Evolutionary conservation across 1,140 invertebrate species (phyloP).

Genomic region (Scylla paramamosain): DNA sequence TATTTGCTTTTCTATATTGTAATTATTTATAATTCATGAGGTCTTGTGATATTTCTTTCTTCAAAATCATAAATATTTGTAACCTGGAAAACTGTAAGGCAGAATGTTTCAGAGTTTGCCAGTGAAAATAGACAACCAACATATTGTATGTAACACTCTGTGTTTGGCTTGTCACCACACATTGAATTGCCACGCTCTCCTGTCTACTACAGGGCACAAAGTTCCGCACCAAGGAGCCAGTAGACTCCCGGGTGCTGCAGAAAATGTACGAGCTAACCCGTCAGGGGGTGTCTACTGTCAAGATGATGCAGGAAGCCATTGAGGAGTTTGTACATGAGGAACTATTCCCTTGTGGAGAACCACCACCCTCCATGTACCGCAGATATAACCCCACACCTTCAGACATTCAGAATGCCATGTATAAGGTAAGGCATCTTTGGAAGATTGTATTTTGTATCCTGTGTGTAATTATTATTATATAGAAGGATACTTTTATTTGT

Average conservation of each 20-base stretch:
- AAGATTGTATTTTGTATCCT: background rate
- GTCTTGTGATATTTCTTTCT: no score
- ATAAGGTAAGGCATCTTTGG: constrained; percentile 55
- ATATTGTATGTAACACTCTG: background rate
- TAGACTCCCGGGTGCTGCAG: constrained; percentile 66
- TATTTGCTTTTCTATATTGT: background rate
- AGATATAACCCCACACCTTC: constrained; percentile 72
- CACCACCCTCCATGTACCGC: constrained; percentile 73
- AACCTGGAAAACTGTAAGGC: no score
- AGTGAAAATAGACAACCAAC: no score
- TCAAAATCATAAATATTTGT: no score
- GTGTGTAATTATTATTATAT: no score
- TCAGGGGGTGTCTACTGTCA: constrained; percentile 55
- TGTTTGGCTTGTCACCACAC: background rate
- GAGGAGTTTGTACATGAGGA: constrained; percentile 62
- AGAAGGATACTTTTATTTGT: no score
- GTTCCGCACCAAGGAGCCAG: constrained; percentile 71
- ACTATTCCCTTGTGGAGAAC: constrained; percentile 57
- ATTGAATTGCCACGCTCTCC: background rate
- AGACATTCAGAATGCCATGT: constrained; percentile 76
- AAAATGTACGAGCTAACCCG: constrained; percentile 73
- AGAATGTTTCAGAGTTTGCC: no score
- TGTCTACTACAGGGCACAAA: constrained; percentile 52
- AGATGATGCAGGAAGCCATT: constrained; percentile 66
- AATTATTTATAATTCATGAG: background rate